Percentiles rank a stretch among this genome's conserved stretches.
Evolutionary conservation across 1,140 invertebrate species (phyloP).

Genomic region (Cryptotermes secundus): DNA sequence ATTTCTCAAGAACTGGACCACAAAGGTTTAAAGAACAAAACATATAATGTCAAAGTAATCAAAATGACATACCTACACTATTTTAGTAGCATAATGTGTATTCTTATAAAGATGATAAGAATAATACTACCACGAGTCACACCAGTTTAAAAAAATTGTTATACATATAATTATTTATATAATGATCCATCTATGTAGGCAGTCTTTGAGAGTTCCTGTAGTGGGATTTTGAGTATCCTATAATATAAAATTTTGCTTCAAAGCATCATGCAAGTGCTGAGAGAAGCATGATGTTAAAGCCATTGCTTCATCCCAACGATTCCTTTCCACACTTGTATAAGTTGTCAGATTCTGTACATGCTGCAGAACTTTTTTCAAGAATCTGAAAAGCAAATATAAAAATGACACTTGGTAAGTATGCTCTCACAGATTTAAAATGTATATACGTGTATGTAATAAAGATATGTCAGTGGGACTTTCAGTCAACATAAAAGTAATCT

Average conservation of each 20-base stretch:
- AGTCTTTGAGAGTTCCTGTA: background rate
- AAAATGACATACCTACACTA: too few species aligned
- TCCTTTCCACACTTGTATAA: constrained; percentile 29
- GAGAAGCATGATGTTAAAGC: constrained; percentile 3
- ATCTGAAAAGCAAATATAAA: constrained; percentile 17
- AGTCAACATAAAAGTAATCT: too few species aligned
- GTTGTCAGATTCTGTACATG: constrained; percentile 31
- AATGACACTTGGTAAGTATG: too few species aligned
- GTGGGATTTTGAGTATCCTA: background rate
- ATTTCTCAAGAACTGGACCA: too few species aligned
- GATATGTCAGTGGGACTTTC: too few species aligned
- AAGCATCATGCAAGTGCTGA: background rate
- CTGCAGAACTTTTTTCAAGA: constrained; percentile 29
- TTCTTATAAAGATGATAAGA: too few species aligned
- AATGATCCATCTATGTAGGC: background rate
- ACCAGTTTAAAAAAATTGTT: background rate
- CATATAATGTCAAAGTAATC: too few species aligned
- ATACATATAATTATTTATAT: background rate
- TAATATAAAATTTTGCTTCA: background rate
- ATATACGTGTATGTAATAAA: too few species aligned
- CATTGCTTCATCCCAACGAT: constrained; percentile 29
- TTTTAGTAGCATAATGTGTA: too few species aligned
- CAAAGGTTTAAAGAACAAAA: too few species aligned
- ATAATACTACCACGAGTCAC: too few species aligned
- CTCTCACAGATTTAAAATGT: too few species aligned